A percentile compares a stretch with the other conserved stretches of the same genome.
Evolutionary conservation across 2,113 vertebrate genomes (phyloP).

Genomic region (Sylvicapra grimmia): DNA sequence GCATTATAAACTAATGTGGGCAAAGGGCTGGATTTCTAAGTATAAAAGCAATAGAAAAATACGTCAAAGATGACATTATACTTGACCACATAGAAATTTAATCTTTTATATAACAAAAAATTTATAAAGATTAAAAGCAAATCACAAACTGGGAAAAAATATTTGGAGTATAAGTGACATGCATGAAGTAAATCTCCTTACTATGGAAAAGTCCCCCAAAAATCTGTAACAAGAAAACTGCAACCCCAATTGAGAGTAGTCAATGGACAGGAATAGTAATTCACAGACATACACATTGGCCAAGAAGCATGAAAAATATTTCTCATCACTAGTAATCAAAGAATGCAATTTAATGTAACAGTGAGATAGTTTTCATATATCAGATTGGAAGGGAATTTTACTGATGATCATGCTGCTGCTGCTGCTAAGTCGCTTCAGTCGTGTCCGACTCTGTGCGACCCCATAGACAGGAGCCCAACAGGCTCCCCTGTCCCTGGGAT

Average conservation of each 20-base stretch:
- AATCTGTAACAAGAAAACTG: background rate
- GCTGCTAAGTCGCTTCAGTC: no score
- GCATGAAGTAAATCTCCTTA: background rate
- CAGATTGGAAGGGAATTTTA: background rate
- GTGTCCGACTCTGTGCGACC: no score
- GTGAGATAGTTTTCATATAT: background rate
- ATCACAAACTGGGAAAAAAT: background rate
- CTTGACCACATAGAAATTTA: background rate
- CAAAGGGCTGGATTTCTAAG: background rate
- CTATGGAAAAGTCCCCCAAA: background rate
- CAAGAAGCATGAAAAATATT: background rate
- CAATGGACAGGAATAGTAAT: background rate
- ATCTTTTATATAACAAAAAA: background rate
- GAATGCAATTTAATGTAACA: background rate
- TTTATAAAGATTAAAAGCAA: background rate
- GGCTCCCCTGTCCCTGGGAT: no score
- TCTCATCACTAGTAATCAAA: background rate
- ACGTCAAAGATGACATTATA: background rate
- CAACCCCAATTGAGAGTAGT: background rate
- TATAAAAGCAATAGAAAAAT: background rate
- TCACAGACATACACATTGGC: background rate
- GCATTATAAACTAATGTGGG: background rate
- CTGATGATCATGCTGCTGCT: background rate
- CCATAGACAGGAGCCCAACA: no score
- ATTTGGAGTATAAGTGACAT: background rate